A percentile compares a stretch with the other conserved stretches of the same genome.
Conservation (phyloP, 2,113 vertebrate species). For the Daubentonia madagascariensis region DNA sequence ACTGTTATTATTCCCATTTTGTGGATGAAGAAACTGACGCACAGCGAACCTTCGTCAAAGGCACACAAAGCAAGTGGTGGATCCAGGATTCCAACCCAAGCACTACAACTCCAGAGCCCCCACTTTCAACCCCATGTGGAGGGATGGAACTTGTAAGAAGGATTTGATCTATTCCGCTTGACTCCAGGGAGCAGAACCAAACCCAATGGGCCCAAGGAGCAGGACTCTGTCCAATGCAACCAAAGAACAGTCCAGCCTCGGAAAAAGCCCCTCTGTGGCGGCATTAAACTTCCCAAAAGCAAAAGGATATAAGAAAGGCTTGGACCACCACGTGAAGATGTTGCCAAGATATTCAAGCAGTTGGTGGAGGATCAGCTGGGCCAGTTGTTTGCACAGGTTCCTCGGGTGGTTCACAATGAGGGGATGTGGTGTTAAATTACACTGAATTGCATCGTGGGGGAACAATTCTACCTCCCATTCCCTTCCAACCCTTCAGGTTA, state of each 20-base stretch:
- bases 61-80: background rate
- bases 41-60: background rate
- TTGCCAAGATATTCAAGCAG: background rate
- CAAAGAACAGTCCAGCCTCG: background rate
- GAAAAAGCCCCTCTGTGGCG: background rate
- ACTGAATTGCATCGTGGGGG: background rate
- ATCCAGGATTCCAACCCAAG: background rate
- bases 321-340: background rate
- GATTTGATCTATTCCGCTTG: background rate
- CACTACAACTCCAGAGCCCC: background rate
- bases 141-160: background rate
- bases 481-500: background rate
- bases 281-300: background rate
- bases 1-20: background rate
- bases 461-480: background rate
- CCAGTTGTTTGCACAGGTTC: background rate
- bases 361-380: background rate
- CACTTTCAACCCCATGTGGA: background rate
- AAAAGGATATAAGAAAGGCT: background rate
- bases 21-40: background rate
- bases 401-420: accelerated
- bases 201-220: background rate
- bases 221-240: background rate
- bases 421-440: accelerated
- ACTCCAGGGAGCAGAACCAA: background rate